These are phyloP conservation scores for Eugnorisma glareosa DNA, from an alignment of 2,888 invertebrate species.

Conservation along the genomic window DNA sequence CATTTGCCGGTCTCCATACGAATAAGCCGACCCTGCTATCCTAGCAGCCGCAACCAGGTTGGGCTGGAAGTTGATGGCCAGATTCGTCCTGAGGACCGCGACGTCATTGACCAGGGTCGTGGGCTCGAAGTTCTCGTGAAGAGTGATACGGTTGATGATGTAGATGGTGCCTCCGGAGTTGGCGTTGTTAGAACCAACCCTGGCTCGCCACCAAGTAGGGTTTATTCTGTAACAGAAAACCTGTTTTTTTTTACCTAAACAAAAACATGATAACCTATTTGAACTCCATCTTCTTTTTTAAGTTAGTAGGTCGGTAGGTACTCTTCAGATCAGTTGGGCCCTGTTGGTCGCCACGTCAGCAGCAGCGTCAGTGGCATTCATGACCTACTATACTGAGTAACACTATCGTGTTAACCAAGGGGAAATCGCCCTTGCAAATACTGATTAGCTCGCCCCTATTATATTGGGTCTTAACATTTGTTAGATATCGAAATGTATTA, in stretches of 20 bases:
- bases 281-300: background rate
- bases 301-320: background rate
- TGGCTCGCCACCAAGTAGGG: constrained; percentile 77
- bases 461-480: background rate
- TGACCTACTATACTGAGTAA: background rate
- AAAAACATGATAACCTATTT: background rate
- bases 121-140: constrained; percentile 73
- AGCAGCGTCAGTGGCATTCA: background rate
- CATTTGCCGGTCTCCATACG: constrained; percentile 68
- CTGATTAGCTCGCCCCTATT: background rate
- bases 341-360: background rate
- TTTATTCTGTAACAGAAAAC: constrained; percentile 67
- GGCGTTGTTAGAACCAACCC: constrained; percentile 78
- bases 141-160: constrained; percentile 74
- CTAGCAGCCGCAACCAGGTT: constrained; percentile 72
- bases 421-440: background rate
- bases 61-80: constrained; percentile 67
- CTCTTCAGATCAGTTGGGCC: background rate
- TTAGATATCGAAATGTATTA: background rate
- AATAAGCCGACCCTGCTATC: constrained; percentile 75
- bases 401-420: background rate
- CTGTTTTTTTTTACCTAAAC: background rate
- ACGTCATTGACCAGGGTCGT: constrained; percentile 74
- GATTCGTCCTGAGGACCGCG: constrained; percentile 77
- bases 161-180: constrained; percentile 75